Evolutionary conservation across 2,113 vertebrate genomes (phyloP).

Genomic region (Rafetus swinhoei): DNA sequence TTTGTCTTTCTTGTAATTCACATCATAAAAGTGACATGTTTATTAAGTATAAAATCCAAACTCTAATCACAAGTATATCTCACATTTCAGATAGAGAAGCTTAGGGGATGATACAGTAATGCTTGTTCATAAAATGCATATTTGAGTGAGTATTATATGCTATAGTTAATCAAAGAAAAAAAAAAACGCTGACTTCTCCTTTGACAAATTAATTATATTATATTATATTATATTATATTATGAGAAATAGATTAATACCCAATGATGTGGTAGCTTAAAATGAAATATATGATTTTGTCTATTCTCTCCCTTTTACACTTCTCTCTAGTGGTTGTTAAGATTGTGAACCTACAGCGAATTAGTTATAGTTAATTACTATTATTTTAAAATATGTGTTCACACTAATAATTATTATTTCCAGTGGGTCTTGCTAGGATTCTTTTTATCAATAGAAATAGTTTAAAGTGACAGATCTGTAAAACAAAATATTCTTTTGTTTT

Average conservation of each 20-base stretch:
- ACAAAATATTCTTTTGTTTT: neutral
- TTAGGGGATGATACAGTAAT: slow-evolving; percentile 56
- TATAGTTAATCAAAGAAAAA: neutral
- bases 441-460: neutral
- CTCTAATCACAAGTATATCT: slow-evolving; percentile 31
- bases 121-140: slow-evolving; percentile 65
- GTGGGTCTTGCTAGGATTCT: neutral
- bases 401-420: neutral
- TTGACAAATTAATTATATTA: neutral
- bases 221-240: neutral
- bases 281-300: neutral
- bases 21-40: slow-evolving; percentile 58
- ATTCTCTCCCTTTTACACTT: neutral
- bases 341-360: neutral
- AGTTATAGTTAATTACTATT: slow-evolving; percentile 44
- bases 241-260: neutral
- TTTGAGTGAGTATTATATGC: slow-evolving; percentile 30
- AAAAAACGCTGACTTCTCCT: neutral
- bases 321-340: neutral
- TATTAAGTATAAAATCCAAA: slow-evolving; percentile 63
- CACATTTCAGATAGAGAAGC: neutral
- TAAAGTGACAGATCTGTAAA: neutral
- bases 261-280: neutral
- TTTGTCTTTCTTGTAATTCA: slow-evolving; percentile 58
- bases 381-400: slow-evolving; percentile 23